A percentile compares a stretch with the other conserved stretches of the same genome.
These are phyloP conservation scores for Caranx melampygus DNA, from an alignment of 2,113 vertebrate genomes.

Conservation along the genomic window DNA sequence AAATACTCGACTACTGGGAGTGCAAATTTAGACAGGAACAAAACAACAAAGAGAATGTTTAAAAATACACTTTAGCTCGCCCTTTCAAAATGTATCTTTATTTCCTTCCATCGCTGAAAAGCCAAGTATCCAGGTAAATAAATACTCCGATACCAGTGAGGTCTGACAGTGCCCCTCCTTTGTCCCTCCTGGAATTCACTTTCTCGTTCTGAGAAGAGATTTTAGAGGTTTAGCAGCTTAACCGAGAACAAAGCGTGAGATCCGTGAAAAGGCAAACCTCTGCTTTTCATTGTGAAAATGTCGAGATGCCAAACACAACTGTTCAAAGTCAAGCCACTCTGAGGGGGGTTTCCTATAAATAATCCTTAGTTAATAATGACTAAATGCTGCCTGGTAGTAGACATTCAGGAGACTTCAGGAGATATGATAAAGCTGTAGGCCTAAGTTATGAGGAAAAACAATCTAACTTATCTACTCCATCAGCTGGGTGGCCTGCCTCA, in stretches of 20 bases:
- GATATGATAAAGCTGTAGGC: not conserved
- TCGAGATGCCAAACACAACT: not conserved
- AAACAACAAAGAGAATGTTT: not conserved
- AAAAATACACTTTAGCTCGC: conserved; percentile 1
- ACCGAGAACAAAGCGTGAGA: conserved; percentile 15
- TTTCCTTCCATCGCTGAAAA: conserved; percentile 5
- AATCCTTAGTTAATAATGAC: conserved; percentile 5
- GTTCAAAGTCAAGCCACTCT: not conserved
- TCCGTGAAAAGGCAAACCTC: conserved; percentile 8
- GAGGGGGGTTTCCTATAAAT: not conserved
- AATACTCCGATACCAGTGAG: conserved; percentile 7
- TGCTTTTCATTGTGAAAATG: not conserved
- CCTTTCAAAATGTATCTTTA: not conserved
- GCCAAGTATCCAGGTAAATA: conserved; percentile 14
- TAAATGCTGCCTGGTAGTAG: not conserved
- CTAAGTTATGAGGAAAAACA: not conserved
- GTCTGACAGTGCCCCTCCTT: not conserved
- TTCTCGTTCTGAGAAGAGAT: not conserved
- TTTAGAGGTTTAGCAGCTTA: conserved; percentile 16
- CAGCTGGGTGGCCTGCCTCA: not conserved
- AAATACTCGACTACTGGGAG: no score
- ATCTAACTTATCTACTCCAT: not conserved
- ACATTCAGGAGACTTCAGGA: not conserved
- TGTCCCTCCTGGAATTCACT: conserved; percentile 23
- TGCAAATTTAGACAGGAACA: not conserved